These are phyloP conservation scores for Bolborhynchus lineola DNA, from an alignment of 2,113 vertebrate species.

Conservation along the genomic window DNA sequence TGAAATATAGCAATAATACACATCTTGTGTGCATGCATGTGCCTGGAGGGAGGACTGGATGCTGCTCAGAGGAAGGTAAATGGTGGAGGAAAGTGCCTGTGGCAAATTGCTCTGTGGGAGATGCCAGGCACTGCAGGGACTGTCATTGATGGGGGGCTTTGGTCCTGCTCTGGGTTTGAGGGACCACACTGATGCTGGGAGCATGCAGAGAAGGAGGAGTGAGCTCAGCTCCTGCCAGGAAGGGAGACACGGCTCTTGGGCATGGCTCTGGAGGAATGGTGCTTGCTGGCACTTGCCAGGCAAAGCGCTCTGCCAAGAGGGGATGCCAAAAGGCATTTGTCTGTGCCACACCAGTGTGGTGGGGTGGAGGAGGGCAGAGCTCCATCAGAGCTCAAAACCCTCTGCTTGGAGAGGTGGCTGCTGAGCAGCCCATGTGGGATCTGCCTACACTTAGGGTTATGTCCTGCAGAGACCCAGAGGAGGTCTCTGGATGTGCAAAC, in stretches of 20 bases:
- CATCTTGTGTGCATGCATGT: neutral
- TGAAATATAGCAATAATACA: accelerated
- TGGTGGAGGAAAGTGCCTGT: neutral
- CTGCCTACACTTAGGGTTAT: neutral
- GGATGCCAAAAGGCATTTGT: neutral
- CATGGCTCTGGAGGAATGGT: neutral
- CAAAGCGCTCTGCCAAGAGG: neutral
- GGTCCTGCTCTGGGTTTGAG: neutral
- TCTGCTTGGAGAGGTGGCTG: neutral
- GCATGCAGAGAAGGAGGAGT: neutral
- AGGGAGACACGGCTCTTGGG: neutral
- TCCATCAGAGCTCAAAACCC: neutral
- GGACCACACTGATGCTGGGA: neutral
- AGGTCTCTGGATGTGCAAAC: neutral
- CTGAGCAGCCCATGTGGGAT: too few relatives aligned
- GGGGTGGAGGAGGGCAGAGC: neutral
- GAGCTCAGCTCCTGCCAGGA: neutral
- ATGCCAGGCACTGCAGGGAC: neutral
- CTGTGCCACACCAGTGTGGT: accelerated
- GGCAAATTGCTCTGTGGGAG: neutral
- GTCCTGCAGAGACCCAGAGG: neutral
- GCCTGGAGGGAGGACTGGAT: neutral
- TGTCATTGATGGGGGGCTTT: neutral
- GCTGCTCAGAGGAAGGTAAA: neutral
- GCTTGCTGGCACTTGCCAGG: neutral